These are phyloP conservation scores for Parauchenoglanis ngamensis DNA, from an alignment of 2,797 vertebrate species.

Conservation along the genomic window DNA sequence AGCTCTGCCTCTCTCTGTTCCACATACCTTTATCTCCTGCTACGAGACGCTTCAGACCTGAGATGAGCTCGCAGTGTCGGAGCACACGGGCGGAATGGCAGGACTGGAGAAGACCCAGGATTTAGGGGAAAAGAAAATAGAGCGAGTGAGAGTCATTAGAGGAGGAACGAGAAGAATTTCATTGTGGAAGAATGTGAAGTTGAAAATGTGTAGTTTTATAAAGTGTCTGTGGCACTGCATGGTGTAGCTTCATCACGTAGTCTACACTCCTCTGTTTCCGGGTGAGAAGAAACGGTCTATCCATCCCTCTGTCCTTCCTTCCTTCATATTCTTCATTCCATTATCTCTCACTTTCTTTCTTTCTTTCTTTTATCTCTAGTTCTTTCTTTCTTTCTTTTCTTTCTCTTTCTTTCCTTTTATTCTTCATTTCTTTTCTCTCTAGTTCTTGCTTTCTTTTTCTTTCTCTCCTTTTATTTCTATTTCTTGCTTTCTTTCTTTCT, in stretches of 20 bases:
- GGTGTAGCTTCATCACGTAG: background rate
- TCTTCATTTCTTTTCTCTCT: background rate
- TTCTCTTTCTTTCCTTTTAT: background rate
- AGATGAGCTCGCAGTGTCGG: background rate
- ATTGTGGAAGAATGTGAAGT: background rate
- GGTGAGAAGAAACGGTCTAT: background rate
- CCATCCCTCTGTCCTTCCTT: too few species aligned
- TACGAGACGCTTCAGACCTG: background rate
- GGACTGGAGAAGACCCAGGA: background rate
- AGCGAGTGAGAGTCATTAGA: background rate
- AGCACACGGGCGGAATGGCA: background rate
- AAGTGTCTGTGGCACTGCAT: background rate
- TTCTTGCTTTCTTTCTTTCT: background rate
- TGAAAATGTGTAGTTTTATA: background rate
- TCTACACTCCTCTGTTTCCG: background rate
- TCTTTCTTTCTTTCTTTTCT: too few species aligned
- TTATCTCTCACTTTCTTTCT: background rate
- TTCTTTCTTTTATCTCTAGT: background rate
- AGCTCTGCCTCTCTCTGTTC: conserved; percentile 29
- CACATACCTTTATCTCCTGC: conserved; percentile 14
- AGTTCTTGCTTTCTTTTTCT: background rate
- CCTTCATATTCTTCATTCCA: too few species aligned
- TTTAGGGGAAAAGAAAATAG: background rate
- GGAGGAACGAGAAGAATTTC: background rate
- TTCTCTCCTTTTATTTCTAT: background rate